Evolutionary conservation across 2,888 invertebrate species (phyloP), one percentile per base, ranked within the genome.

Genomic region (Flexamia atlantica): DNA sequence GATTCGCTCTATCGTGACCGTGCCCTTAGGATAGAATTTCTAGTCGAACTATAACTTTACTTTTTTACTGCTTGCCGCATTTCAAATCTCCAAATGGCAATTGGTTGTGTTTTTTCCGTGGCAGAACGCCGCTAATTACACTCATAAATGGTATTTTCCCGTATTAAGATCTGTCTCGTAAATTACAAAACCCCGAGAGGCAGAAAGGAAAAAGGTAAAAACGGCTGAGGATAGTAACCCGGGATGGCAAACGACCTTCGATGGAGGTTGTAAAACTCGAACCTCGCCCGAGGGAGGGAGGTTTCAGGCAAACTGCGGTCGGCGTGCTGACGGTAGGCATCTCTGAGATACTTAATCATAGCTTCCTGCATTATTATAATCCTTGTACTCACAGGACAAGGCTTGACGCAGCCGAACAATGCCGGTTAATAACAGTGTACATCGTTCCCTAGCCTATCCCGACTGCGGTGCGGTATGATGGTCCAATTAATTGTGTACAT

Each of bases 321-420:
- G 46, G 17, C 46, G 46, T 46, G 46, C 46, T 17, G 46, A 14
- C 46, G 46, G 46, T 46, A 46, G 17, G 46, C 46, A 10, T 3
- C 46, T 46, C 14, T 46, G 17, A 3, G 57, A 57, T 57, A 57
- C 57, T 57, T 57, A 57, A 57, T 57, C 57, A 57, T 57, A 28
- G 30, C 64, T 64, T 64, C 64, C 64, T 64, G 64, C 64, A 30
- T 64, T 64, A 28, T 64, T 64, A 64, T 64, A 64, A 64, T 28
- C 64, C 64, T 64, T 28, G 64, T 64, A 64, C 64, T 30, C 64
- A 64, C 64, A 64, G 23, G 57, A 57, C 46, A 46, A 46, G 20
- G 57, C 57, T 23, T 46, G 46, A 46, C 14, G 64, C 28, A 12
- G 64, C 30, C 30, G 30, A 64, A 64, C 64, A 64, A 64, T 64